Conservation (phyloP, 2,888 invertebrate genomes). For the Cylindroiulus punctatus region DNA sequence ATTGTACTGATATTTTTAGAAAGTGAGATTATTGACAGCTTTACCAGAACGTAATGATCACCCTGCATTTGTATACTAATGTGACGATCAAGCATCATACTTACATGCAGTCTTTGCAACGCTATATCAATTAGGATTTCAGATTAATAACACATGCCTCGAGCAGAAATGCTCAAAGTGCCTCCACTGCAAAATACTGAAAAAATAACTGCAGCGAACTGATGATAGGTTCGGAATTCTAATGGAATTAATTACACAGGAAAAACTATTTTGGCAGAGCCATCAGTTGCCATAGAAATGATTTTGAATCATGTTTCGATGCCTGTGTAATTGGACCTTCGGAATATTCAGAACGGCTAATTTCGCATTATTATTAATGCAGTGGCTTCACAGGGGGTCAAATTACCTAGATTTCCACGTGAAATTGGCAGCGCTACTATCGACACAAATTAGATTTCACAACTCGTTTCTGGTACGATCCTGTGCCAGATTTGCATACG, state of each 20-base stretch:
- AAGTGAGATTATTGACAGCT: neutral
- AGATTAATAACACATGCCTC: neutral
- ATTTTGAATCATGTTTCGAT: neutral
- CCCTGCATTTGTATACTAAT: too few species aligned
- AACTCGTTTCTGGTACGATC: too few species aligned
- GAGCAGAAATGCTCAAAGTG: neutral
- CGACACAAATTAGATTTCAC: too few species aligned
- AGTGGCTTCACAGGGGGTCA: neutral
- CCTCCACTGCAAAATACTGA: neutral
- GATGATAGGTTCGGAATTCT: neutral
- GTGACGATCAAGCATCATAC: too few species aligned
- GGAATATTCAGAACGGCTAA: neutral
- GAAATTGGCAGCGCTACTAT: neutral
- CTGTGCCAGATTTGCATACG: too few species aligned
- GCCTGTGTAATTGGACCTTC: neutral
- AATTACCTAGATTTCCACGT: neutral
- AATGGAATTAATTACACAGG: neutral
- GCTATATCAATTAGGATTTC: neutral
- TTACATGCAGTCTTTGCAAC: neutral
- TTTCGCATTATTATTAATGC: neutral
- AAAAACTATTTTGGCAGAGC: neutral
- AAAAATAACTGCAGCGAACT: neutral
- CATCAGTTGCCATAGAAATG: neutral
- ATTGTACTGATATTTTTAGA: neutral
- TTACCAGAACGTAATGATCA: too few species aligned